These are phyloP conservation scores for Zaprionus kolodkinae DNA, from an alignment of 1,140 invertebrate species.

Conservation along the genomic window DNA sequence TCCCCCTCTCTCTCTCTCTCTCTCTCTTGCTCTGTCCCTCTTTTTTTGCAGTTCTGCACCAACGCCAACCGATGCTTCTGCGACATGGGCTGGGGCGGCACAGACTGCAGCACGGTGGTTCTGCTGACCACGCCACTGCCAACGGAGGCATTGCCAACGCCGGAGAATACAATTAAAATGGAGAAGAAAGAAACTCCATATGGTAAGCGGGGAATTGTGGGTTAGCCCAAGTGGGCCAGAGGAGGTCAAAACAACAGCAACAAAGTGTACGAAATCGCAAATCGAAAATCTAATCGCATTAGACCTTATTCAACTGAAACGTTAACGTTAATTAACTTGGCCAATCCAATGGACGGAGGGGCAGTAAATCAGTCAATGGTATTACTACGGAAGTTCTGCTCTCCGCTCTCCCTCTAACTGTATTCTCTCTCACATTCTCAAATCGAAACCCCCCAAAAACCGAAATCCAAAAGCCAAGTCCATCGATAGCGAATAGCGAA, in stretches of 20 bases:
- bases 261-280: constrained; percentile 1
- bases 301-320: constrained; percentile 25
- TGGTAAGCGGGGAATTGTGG: constrained; percentile 88
- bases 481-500: constrained; percentile 31
- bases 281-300: constrained; percentile 24
- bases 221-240: background rate
- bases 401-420: background rate
- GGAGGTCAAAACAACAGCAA: no score
- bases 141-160: constrained; percentile 85
- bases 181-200: constrained; percentile 94
- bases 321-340: constrained; percentile 36
- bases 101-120: constrained; percentile 93
- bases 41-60: constrained; percentile 91
- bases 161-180: constrained; percentile 87
- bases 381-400: background rate
- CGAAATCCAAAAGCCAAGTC: background rate
- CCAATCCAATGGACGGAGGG: constrained; percentile 38
- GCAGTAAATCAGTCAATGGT: constrained; percentile 14
- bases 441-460: constrained; percentile 25
- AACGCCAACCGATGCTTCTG: constrained; percentile 97
- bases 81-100: constrained; percentile 93
- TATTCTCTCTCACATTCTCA: constrained; percentile 16
- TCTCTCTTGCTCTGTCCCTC: background rate
- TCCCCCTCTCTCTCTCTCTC: background rate
- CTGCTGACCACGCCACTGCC: constrained; percentile 87